Evolutionary conservation across 2,113 vertebrate species (phyloP).

Genomic region (Pomatostomus ruficeps): DNA sequence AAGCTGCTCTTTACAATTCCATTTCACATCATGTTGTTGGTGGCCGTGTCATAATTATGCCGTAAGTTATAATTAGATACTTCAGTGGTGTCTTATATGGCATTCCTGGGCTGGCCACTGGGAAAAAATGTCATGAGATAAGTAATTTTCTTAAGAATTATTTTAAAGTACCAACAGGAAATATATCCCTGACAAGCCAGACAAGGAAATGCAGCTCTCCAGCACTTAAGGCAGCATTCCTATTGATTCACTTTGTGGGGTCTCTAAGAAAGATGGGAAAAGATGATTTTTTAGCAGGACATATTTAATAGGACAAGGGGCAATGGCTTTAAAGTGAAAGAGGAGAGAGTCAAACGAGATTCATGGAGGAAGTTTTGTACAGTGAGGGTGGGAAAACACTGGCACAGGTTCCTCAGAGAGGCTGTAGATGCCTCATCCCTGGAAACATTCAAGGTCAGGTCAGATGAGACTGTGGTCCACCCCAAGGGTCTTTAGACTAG

Average conservation of each 20-base stretch:
- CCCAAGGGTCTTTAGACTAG: not conserved
- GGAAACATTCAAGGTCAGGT: not conserved
- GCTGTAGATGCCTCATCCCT: not conserved
- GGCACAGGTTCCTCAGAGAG: not conserved
- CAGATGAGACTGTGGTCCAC: not conserved
- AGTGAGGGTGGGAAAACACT: not conserved
- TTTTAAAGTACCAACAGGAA: not conserved
- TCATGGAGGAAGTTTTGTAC: not conserved
- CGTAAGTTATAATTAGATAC: not conserved
- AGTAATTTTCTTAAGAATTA: not conserved
- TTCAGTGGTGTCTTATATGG: not conserved
- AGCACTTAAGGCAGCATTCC: not conserved
- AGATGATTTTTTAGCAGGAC: not conserved
- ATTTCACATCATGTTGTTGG: accelerated
- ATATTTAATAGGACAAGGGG: not conserved
- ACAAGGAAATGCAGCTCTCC: not conserved
- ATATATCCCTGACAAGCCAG: not conserved
- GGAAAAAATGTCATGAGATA: not conserved
- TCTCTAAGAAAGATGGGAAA: not conserved
- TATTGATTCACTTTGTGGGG: not conserved
- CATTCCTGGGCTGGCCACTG: not conserved
- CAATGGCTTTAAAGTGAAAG: not conserved
- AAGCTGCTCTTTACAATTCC: not conserved
- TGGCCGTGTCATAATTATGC: not conserved
- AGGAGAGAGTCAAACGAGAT: not conserved